Base-by-base conservation (phyloP, 2,888 invertebrate genomes). In the Harpalus rufipes region DNA sequence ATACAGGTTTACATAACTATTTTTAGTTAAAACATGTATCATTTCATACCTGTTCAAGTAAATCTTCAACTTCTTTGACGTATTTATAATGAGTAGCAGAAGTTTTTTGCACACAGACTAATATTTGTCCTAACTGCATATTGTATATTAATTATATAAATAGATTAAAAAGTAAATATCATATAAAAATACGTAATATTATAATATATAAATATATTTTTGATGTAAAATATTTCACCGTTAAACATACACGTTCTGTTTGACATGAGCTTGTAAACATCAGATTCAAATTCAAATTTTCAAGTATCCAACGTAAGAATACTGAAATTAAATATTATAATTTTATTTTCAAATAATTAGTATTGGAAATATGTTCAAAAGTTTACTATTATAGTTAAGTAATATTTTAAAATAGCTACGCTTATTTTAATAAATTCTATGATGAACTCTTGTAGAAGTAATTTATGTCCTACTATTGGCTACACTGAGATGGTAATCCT, bases 61-160 rank as follows among this genome's bases (percentile, higher is more conserved):
- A 21, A 44, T 81, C 81, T 63, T 63, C 32, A n/a, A 81, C 25
- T 63, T 61, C 51, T 65, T 81, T 81, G 6, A 81, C 61, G 41
- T 81, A 81, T 44, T 63, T 81, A 18, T 63, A 18, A 41, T 81
- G 81, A 8, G 39, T 51, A 18, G 44, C 51, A 14, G 81, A 44
- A 41, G 63, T 44, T 41, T 18, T 81, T 65, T 81, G 81, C 1
- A 65, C 81, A 25, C 32, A 41, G 18, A 63, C 21, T 14, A 81
- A 44, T 65, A 81, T 81, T 41, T 74, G 44, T 44, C 41, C 6
- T 16, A 74, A 10, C 16, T 74, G 7, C 72, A 74, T 72, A 41
- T 44, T 68, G 10, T 44, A 18, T 16, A 44, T 3, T 21, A 41
- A 65, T 32, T 25, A 25, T 68, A 25, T n/a, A 39, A 32, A 39